Conservation (phyloP, 2,888 invertebrate species). For the Hyposoter didymator region DNA sequence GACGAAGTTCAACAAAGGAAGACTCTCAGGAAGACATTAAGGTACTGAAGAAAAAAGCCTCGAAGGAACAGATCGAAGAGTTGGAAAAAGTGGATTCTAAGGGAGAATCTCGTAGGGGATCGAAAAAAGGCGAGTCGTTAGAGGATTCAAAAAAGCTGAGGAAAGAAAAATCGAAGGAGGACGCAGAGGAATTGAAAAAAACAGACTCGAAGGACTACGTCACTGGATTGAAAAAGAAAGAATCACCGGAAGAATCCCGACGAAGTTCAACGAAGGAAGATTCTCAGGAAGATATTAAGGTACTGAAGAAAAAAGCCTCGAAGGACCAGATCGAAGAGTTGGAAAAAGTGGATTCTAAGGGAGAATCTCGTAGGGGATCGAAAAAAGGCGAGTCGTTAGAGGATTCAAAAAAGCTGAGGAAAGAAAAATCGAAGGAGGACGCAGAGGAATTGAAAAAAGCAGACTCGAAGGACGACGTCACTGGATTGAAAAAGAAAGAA, state of each 20-base stretch:
- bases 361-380: neutral
- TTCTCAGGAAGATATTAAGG: constrained; percentile 71
- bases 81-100: constrained; percentile 68
- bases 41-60: neutral
- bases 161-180: constrained; percentile 5
- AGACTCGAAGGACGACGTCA: neutral
- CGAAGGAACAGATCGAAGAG: constrained; percentile 70
- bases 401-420: constrained; percentile 19
- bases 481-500: no score
- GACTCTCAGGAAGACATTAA: constrained; percentile 73
- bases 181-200: neutral
- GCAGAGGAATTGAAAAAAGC: constrained; percentile 59
- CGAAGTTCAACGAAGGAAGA: constrained; percentile 66
- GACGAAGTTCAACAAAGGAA: constrained; percentile 63
- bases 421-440: constrained; percentile 44
- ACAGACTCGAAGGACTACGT: neutral
- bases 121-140: neutral
- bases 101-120: constrained; percentile 5
- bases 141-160: constrained; percentile 16
- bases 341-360: constrained; percentile 64
- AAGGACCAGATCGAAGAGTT: constrained; percentile 71
- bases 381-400: neutral
- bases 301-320: neutral
- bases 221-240: constrained; percentile 72
- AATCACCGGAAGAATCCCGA: constrained; percentile 37